Base-by-base conservation (phyloP, 2,797 vertebrate genomes). In the Chloroceryle inda region DNA sequence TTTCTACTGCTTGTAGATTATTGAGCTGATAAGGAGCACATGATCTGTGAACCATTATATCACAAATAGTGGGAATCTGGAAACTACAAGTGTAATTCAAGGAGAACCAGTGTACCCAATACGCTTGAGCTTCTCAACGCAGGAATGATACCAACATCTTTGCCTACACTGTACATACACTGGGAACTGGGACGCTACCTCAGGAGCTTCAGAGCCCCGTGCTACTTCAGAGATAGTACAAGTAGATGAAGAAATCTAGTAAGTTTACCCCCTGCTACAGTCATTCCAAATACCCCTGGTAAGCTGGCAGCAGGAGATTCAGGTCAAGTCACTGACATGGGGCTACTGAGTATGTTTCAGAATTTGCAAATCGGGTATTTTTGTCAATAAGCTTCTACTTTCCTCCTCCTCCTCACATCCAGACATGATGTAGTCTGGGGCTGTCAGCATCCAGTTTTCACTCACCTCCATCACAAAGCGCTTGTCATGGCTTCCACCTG, bases 401-500 rank as follows among this genome's bases (percentile, higher is more conserved):
- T 37, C 33, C 24, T 77, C 71, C 33, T 85, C 67, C 45, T 88
- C 79, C 62, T 66, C 31, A 13, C 6, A 17, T 62, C 63, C 62
- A 62, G 71, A 47, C 38, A 29, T 50, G 40, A 89, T 68, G 26
- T 62, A 40, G 31, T 47, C 31, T 62, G 62, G 53, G n/a, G 61
- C 68, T 67, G 18, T 64, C 29, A 50, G 42, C 85, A 78, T 26
- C 45, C 50, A 81, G 31, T 44, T 84, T 31, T 37, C 50, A 27
- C 42, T 98, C 64, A 99, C 99, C 99, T 99, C 99, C 99, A 99
- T 99, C 61, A 99, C 98, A 80, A 99, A 99, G 89, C 99, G 99
- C 94, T 99, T 99, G 97, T 99, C 99, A 3, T 99, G 99, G 98
- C 99, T 99, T 89, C 99, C 99, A 24, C 99, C 99, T 3, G 99